Percentiles rank a stretch among this genome's conserved stretches.
These are phyloP conservation scores for Pterostichus madidus DNA, from an alignment of 2,888 invertebrate genomes.

Conservation along the genomic window DNA sequence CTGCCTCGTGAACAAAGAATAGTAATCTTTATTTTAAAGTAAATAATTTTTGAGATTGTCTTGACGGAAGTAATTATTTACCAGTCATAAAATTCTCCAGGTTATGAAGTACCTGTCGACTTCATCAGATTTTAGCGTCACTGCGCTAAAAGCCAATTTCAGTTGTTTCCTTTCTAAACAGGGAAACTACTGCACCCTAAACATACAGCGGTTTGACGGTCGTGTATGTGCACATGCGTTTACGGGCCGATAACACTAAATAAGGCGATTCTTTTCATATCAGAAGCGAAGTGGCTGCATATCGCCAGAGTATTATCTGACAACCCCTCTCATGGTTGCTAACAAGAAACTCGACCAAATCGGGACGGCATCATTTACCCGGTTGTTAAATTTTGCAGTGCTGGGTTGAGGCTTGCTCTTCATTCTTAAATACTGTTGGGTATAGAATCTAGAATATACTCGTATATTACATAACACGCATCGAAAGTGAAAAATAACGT, in stretches of 20 bases:
- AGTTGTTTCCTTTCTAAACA: constrained; percentile 5
- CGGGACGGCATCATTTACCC: background rate
- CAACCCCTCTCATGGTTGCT: background rate
- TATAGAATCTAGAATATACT: background rate
- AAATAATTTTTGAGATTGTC: background rate
- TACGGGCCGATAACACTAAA: constrained; percentile 25
- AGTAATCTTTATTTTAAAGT: background rate
- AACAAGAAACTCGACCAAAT: constrained; percentile 40
- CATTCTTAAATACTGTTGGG: background rate
- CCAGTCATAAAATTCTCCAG: background rate
- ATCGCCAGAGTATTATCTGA: constrained; percentile 24
- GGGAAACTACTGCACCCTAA: constrained; percentile 25
- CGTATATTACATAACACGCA: too few species aligned
- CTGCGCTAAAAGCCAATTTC: constrained; percentile 33
- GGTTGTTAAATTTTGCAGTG: constrained; percentile 1
- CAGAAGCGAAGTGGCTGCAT: constrained; percentile 13
- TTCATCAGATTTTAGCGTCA: constrained; percentile 39
- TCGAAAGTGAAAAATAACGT: too few species aligned
- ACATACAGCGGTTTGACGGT: constrained; percentile 14
- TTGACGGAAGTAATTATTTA: constrained; percentile 39
- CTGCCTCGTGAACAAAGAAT: background rate
- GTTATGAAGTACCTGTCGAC: background rate
- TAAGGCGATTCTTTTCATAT: constrained; percentile 45
- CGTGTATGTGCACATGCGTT: constrained; percentile 12
- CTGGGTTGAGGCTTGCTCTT: background rate